Percentiles rank a stretch among this genome's conserved stretches.
Evolutionary conservation across 2,888 invertebrate genomes (phyloP).

Genomic region (Arctia plantaginis): DNA sequence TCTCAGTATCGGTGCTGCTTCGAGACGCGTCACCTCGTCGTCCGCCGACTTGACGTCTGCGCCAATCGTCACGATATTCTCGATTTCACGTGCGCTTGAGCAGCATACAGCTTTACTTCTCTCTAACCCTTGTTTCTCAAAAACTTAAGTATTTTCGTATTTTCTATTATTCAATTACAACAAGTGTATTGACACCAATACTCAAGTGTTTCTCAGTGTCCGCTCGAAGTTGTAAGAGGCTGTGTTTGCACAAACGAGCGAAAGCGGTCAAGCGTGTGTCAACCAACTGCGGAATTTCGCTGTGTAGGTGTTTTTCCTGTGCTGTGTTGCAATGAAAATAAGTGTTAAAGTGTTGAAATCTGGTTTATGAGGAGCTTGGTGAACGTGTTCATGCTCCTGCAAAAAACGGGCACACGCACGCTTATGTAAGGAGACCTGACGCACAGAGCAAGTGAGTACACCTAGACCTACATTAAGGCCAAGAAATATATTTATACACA

Average conservation of each 20-base stretch:
- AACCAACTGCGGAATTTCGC: constrained; percentile 69
- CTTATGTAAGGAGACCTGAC: constrained; percentile 81
- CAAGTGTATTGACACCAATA: constrained; percentile 38
- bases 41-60: constrained; percentile 23
- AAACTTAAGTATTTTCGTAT: constrained; percentile 22
- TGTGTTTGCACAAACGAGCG: constrained; percentile 74
- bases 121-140: constrained; percentile 28
- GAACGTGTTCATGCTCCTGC: constrained; percentile 74
- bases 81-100: constrained; percentile 57
- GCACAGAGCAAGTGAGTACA: constrained; percentile 74
- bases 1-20: constrained; percentile 56
- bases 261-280: constrained; percentile 78
- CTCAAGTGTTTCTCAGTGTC: constrained; percentile 46
- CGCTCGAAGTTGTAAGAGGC: constrained; percentile 51
- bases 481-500: constrained; percentile 18
- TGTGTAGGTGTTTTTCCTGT: constrained; percentile 77
- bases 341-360: constrained; percentile 83
- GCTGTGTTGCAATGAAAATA: constrained; percentile 82
- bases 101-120: constrained; percentile 42
- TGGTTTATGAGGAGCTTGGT: constrained; percentile 77
- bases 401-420: constrained; percentile 74
- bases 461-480: constrained; percentile 43
- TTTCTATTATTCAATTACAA: constrained; percentile 36
- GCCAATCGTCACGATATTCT: constrained; percentile 25
- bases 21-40: constrained; percentile 49